A percentile compares a stretch with the other conserved stretches of the same genome.
Evolutionary conservation across 1,140 invertebrate species (phyloP).

Genomic region (Caerostris extrusa): DNA sequence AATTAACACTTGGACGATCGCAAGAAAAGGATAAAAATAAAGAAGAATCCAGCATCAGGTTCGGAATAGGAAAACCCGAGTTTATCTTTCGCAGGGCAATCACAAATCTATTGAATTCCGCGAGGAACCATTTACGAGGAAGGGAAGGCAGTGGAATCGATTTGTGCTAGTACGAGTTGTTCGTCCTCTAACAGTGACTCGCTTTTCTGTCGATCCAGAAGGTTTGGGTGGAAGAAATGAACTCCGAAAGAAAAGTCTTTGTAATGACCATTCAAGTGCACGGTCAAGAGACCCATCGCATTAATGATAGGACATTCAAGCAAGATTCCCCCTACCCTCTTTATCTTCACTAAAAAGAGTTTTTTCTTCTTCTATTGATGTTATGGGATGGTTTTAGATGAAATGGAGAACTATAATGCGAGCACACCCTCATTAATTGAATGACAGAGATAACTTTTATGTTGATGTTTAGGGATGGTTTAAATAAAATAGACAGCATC

Average conservation of each 20-base stretch:
- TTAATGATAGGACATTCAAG: conserved; percentile 19
- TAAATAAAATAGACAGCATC: neutral
- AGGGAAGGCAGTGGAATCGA: conserved; percentile 25
- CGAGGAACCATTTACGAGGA: conserved; percentile 42
- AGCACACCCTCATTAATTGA: neutral
- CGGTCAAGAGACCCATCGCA: conserved; percentile 44
- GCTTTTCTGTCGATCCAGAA: conserved; percentile 43
- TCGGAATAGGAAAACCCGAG: conserved; percentile 32
- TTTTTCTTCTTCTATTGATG: neutral
- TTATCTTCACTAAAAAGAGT: neutral
- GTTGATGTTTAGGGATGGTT: neutral
- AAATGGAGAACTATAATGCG: conserved; percentile 12
- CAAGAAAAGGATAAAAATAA: conserved; percentile 23
- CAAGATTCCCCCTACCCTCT: neutral
- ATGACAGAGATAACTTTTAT: neutral
- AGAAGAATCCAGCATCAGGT: conserved; percentile 2
- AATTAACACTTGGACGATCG: conserved; percentile 27
- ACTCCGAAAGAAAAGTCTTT: conserved; percentile 20
- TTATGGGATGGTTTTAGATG: conserved; percentile 1
- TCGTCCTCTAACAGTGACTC: conserved; percentile 19
- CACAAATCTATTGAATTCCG: conserved; percentile 53
- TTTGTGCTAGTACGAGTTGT: conserved; percentile 28
- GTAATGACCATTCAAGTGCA: conserved; percentile 14
- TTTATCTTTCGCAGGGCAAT: conserved; percentile 41
- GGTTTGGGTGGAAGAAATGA: conserved; percentile 40